Base-by-base conservation (phyloP, 2,888 invertebrate genomes). In the Automeris io region DNA sequence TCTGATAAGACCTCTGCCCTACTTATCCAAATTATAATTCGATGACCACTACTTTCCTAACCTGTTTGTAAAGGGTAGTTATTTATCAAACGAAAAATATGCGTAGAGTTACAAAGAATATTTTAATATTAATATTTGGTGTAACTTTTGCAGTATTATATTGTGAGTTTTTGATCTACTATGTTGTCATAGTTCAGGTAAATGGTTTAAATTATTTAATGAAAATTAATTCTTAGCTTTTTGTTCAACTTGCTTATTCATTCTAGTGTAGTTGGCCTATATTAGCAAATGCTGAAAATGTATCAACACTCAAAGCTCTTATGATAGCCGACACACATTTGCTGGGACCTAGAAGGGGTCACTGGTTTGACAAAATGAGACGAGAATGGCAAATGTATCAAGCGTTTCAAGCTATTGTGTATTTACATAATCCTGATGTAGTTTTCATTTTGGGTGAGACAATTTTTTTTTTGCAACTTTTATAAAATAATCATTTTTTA, bases 371-470 rank as follows among this genome's bases (percentile, higher is more conserved):
- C 71, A 98, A 97, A 81, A 80, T 98, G 49, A 88, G 95, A 65
- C 89, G 97, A 54, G 99, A 99, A 82, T 98, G 97, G 97, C 98
- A 99, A 79, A 99, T 99, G 99, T 90, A 94, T 53, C 89, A 95
- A 58, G 90, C 96, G 1, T 99, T 96, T 70, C 94, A 96, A 82
- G 92, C 96, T 8, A 92, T 95, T 2, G 88, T 96, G 54, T 69
- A 81, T 0, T 60, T 97, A 24, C 93, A 96, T 57, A 88, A 88
- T 45, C 99, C 99, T 1, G 95, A 98, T 51, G 89, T 93, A 19
- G 92, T 98, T 9, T 98, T 99, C 82, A 88, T 99, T 49, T 81
- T 99, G 55, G 96, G 95, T 94, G 71, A 66, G 66, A 51, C 12
- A 18, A 18, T 16, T n/a, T 1, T 33, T 29, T 18, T 6, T 31